These are phyloP conservation scores for Lithobius niger DNA, from an alignment of 1,140 invertebrate species.

Conservation along the genomic window DNA sequence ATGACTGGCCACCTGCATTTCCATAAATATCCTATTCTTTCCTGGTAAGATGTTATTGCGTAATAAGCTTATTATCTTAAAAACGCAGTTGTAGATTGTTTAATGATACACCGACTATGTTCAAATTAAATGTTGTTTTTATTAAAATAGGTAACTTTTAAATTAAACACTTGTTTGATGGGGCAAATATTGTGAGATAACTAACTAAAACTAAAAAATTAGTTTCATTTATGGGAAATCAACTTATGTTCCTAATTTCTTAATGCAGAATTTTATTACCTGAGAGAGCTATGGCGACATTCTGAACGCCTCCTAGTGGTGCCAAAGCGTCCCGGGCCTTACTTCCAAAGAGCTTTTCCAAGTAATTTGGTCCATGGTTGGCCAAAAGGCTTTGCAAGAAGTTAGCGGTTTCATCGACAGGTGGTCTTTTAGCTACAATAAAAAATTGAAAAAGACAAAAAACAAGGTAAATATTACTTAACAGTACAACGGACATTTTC, in stretches of 20 bases:
- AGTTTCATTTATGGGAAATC: not conserved
- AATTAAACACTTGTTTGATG: too few relatives aligned
- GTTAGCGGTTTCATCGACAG: conserved; percentile 87
- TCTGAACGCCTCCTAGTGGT: conserved; percentile 80
- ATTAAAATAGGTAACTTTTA: too few relatives aligned
- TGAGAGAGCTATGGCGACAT: conserved; percentile 85
- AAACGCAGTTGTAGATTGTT: too few relatives aligned
- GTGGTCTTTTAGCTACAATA: conserved; percentile 75
- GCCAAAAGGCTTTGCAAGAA: conserved; percentile 83
- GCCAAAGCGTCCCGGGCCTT: conserved; percentile 80
- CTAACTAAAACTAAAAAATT: conserved; percentile 1
- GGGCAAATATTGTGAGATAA: conserved; percentile 3
- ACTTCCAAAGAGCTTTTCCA: conserved; percentile 87
- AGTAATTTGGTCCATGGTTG: conserved; percentile 88
- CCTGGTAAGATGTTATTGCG: too few relatives aligned
- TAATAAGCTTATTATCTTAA: too few relatives aligned
- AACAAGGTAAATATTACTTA: too few relatives aligned
- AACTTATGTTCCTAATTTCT: conserved; percentile 5
- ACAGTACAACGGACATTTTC: too few relatives aligned
- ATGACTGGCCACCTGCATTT: too few relatives aligned
- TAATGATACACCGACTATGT: too few relatives aligned
- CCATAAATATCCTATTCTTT: too few relatives aligned
- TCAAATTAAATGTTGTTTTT: too few relatives aligned
- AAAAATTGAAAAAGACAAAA: conserved; percentile 23
- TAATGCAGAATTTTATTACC: conserved; percentile 49